Evolutionary conservation across 2,113 vertebrate genomes (phyloP).

Genomic region (Phalacrocorax aristotelis): DNA sequence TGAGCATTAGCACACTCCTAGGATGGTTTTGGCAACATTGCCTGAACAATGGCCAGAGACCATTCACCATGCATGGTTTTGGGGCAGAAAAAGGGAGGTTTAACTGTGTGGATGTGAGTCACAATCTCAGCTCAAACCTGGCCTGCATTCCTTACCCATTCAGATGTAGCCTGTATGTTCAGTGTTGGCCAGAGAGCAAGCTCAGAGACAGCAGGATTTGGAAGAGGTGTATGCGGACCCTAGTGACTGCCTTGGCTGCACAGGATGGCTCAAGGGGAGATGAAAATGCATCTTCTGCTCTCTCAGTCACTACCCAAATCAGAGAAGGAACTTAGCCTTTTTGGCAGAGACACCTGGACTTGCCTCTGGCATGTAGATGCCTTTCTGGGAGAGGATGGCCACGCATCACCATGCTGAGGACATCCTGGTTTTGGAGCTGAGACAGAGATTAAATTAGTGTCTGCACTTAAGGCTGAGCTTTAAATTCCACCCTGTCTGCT

Average conservation of each 20-base stretch:
- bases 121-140: background rate
- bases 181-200: background rate
- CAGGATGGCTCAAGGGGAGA: background rate
- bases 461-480: background rate
- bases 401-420: background rate
- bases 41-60: background rate
- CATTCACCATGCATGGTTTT: background rate
- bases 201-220: background rate
- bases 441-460: background rate
- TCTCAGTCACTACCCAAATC: background rate
- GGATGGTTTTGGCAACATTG: background rate
- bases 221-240: background rate
- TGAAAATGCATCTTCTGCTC: background rate
- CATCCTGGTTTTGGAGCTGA: background rate
- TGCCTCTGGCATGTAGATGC: rapidly evolving
- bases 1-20: background rate
- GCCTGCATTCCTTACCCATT: background rate
- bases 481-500: background rate
- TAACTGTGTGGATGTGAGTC: background rate
- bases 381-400: background rate
- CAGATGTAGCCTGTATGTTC: background rate
- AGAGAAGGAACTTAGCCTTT: background rate
- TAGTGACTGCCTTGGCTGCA: rapidly evolving
- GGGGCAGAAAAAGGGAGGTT: background rate
- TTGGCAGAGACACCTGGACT: background rate